Conservation (phyloP, 2,888 invertebrate genomes). For the Drosophila paucipuncta region DNA sequence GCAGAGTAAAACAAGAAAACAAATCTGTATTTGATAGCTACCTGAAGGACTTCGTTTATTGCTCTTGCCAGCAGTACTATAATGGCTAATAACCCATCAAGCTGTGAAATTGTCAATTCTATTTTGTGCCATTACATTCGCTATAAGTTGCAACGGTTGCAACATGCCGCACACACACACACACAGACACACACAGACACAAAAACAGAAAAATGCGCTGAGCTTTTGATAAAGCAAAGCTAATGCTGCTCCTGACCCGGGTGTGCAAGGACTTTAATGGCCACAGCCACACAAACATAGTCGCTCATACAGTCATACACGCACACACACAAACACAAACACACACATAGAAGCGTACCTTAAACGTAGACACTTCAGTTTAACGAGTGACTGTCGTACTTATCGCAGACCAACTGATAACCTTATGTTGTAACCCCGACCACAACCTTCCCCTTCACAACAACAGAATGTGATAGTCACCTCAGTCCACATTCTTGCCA, state of each 20-base stretch:
- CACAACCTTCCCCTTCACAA: not conserved
- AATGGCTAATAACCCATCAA: conserved; percentile 36
- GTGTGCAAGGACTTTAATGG: conserved; percentile 36
- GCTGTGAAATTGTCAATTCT: conserved; percentile 31
- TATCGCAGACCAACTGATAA: conserved; percentile 52
- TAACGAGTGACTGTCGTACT: conserved; percentile 54
- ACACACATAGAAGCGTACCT: conserved; percentile 10
- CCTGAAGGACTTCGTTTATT: conserved; percentile 3
- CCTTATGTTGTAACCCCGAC: conserved; percentile 11
- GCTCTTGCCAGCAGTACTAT: not conserved
- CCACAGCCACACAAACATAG: conserved; percentile 17
- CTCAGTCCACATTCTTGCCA: conserved; percentile 28
- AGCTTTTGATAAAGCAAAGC: conserved; percentile 49
- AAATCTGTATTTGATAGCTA: not conserved
- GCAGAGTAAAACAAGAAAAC: not conserved
- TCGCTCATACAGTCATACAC: not conserved
- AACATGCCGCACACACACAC: conserved; percentile 24
- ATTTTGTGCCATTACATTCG: conserved; percentile 38
- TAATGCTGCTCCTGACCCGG: conserved; percentile 47
- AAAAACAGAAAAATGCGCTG: conserved; percentile 35
- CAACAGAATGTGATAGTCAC: conserved; percentile 24
- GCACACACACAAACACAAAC: conserved; percentile 12
- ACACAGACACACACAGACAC: not conserved
- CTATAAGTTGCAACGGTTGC: conserved; percentile 49
- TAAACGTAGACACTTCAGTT: conserved; percentile 52